phyloP scores from a whole-genome alignment of 2,888 invertebrate genomes.

The Dermolepida albohirtum region DNA sequence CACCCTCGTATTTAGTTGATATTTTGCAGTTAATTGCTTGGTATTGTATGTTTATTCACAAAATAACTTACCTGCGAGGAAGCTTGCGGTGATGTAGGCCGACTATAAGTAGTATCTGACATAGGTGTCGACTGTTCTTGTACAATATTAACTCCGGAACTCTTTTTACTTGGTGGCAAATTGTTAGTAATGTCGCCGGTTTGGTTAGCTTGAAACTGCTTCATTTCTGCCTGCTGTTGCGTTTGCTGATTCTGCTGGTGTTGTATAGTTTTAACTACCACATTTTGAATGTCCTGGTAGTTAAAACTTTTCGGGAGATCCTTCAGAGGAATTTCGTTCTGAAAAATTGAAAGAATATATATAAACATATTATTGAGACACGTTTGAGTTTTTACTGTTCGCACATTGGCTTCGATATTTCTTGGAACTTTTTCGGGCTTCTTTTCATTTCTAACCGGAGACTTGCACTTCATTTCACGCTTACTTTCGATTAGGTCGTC shows the following conservation, averaged over 20 bases:
- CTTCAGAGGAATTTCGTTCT: slow-evolving; percentile 38
- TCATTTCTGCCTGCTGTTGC: slow-evolving; percentile 30
- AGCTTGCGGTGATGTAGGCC: slow-evolving; percentile 14
- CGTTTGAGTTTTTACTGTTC: background rate
- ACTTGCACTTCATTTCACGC: background rate
- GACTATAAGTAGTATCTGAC: slow-evolving; percentile 24
- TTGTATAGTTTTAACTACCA: slow-evolving; percentile 42
- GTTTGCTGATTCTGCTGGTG: slow-evolving; percentile 36
- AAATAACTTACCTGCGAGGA: slow-evolving; percentile 13
- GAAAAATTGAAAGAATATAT: background rate
- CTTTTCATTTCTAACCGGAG: slow-evolving; percentile 12
- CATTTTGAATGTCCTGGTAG: slow-evolving; percentile 52
- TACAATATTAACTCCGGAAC: slow-evolving; percentile 21
- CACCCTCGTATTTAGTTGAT: no score
- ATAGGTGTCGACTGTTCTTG: slow-evolving; percentile 18
- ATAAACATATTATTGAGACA: background rate
- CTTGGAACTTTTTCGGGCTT: slow-evolving; percentile 28
- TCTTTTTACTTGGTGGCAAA: slow-evolving; percentile 21
- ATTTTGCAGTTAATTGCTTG: no score
- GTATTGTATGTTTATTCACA: no score
- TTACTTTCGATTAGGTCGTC: slow-evolving; percentile 23
- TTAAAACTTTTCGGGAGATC: slow-evolving; percentile 51
- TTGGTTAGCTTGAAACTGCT: slow-evolving; percentile 13
- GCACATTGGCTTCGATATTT: slow-evolving; percentile 7
- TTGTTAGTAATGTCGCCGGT: background rate